Base-by-base conservation (phyloP, 2,888 invertebrate species). In the Megalurothrips usitatus region DNA sequence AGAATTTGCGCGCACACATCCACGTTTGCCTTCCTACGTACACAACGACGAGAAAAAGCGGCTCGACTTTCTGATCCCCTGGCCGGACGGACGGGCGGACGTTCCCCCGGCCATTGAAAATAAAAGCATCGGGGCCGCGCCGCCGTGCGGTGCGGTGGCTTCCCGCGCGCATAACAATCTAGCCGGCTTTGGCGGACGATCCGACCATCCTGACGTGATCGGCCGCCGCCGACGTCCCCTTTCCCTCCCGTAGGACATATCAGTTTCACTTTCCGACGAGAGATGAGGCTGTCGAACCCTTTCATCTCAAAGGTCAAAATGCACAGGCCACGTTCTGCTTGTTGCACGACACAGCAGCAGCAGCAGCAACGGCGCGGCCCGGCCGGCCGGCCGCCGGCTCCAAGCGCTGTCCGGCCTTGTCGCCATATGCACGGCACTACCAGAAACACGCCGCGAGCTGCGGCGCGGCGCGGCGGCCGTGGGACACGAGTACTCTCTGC, bases 291-390 rank as follows among this genome's bases (percentile, higher is more conserved):
- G 23, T 26, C 26, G 23, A 26, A 26, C 68, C 23, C 23, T 26
- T 75, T 75, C 68, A 75, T 75, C 68, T 75, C 68, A 75, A 75
- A 75, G 68, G 68, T 75, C 68, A 75, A 26, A 58, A 58, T 17
- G 58, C 58, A 58, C 58, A 58, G 58, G 58, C 58, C 58, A 43
- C 34, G 34, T 43, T 43, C 34, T 43, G 34, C 34, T 43, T 43
- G 34, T 43, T 43, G 34, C 34, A 43, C 34, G 34, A 43, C 34
- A 43, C 34, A 43, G 6, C 34, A 43, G 34, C 34, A 43, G 58
- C 58, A 12, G n/a, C n/a, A n/a, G n/a, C n/a, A n/a, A n/a, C 58
- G 58, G 58, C 58, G 14, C 6, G 34, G 58, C 58, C 14, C 58
- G 58, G 58, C 58, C 58, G 58, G 14, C 52, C 52, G 52, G 52